A percentile compares a stretch with the other conserved stretches of the same genome.
Conservation (phyloP, 1,140 invertebrate species). For the Sinella curviseta region DNA sequence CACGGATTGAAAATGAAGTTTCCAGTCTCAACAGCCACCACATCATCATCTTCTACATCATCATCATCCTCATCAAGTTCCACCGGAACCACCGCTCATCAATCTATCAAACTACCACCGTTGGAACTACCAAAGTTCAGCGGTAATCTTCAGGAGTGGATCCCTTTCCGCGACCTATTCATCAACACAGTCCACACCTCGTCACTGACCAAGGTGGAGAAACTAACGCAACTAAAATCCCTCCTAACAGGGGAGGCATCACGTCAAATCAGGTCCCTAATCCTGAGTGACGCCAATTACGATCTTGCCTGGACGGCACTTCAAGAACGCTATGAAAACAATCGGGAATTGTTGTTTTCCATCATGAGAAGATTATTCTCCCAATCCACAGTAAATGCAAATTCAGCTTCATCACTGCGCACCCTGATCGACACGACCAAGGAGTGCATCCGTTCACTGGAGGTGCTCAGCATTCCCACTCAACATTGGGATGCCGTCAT, state of each 20-base stretch:
- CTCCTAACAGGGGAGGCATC: conserved; percentile 33
- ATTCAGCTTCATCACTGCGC: not conserved
- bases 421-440: conserved; percentile 1
- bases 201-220: conserved; percentile 32
- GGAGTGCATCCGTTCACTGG: not conserved
- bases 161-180: conserved; percentile 31
- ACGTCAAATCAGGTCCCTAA: conserved; percentile 36
- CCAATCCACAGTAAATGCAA: conserved; percentile 21
- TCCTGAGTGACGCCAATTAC: conserved; percentile 50
- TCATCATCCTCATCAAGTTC: not conserved
- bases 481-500: not conserved
- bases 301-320: conserved; percentile 50
- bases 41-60: not conserved
- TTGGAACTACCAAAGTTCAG: conserved; percentile 22
- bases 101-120: conserved; percentile 29
- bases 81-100: not conserved
- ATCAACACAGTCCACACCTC: conserved; percentile 21
- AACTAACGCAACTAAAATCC: conserved; percentile 45
- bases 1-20: not conserved
- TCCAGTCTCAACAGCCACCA: not conserved
- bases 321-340: conserved; percentile 51
- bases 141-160: conserved; percentile 24
- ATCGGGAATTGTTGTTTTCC: conserved; percentile 49
- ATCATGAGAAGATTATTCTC: conserved; percentile 50
- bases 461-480: not conserved